Percentiles rank a stretch among this genome's conserved stretches.
These are phyloP conservation scores for Morinoia aosen DNA, from an alignment of 2,888 invertebrate species.

Conservation along the genomic window DNA sequence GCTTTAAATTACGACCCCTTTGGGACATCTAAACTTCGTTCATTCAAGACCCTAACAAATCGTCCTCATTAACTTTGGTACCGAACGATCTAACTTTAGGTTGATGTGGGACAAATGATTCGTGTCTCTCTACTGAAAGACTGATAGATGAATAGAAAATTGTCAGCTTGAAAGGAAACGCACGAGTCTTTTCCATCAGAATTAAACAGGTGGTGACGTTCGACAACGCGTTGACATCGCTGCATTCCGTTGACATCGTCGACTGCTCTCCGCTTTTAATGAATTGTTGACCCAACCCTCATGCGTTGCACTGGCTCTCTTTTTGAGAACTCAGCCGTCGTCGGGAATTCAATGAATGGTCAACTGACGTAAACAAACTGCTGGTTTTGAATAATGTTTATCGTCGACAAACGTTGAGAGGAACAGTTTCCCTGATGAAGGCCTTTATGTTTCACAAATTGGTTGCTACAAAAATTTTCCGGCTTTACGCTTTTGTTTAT, in stretches of 20 bases:
- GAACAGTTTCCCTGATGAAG: no score
- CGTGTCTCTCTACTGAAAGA: background rate
- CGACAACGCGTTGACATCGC: background rate
- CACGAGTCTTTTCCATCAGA: background rate
- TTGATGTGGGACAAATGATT: background rate
- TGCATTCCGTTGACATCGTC: background rate
- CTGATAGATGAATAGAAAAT: background rate
- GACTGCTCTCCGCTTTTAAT: background rate
- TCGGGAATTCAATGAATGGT: no score
- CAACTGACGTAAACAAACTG: no score
- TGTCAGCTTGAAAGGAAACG: background rate
- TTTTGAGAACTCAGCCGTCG: background rate
- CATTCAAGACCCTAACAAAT: background rate
- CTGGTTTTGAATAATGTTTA: no score
- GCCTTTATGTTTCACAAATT: no score
- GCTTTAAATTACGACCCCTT: background rate
- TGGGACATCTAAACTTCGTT: slow-evolving; percentile 1
- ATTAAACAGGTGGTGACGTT: background rate
- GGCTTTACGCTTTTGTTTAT: no score
- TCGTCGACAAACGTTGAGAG: no score
- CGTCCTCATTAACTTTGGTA: background rate
- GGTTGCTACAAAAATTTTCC: no score
- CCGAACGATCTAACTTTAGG: background rate
- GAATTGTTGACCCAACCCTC: background rate
- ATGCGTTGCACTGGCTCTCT: background rate